Percentiles rank a stretch among this genome's conserved stretches.
phyloP scores from a whole-genome alignment of 2,888 invertebrate genomes.

The Meandrusa payeni region DNA sequence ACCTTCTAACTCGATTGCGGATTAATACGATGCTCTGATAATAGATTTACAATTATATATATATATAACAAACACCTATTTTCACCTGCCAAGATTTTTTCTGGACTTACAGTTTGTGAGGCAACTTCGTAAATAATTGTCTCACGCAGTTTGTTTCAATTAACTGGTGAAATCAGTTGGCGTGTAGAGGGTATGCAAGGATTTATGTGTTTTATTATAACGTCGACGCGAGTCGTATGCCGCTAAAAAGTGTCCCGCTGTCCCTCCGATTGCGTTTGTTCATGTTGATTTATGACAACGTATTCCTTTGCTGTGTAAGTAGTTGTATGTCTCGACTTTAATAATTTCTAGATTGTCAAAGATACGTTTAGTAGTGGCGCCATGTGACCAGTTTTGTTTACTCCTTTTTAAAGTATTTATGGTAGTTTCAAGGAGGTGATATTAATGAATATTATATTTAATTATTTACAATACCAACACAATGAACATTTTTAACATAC shows the following conservation, averaged over 20 bases:
- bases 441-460: too few species aligned
- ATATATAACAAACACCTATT: too few species aligned
- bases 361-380: conserved; percentile 11
- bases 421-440: too few species aligned
- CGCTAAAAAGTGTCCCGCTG: conserved; percentile 26
- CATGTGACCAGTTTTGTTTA: conserved; percentile 6
- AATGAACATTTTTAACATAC: too few species aligned
- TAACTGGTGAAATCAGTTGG: conserved; percentile 45
- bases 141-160: conserved; percentile 55
- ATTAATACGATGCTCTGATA: too few species aligned
- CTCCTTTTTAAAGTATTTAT: conserved; percentile 9
- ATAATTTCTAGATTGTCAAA: conserved; percentile 2
- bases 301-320: conserved; percentile 1
- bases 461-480: too few species aligned
- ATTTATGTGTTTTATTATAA: conserved; percentile 51
- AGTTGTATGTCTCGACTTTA: conserved; percentile 7
- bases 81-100: too few species aligned
- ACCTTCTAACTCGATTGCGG: too few species aligned
- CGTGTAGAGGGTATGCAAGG: conserved; percentile 34
- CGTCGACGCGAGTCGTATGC: conserved; percentile 31
- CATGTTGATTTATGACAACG: conserved; percentile 16
- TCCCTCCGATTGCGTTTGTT: conserved; percentile 9
- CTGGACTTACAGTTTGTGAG: too few species aligned
- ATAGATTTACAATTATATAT: too few species aligned
- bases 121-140: conserved; percentile 35